Evolutionary conservation across 2,113 vertebrate species (phyloP).

Genomic region (Xerus inauris): DNA sequence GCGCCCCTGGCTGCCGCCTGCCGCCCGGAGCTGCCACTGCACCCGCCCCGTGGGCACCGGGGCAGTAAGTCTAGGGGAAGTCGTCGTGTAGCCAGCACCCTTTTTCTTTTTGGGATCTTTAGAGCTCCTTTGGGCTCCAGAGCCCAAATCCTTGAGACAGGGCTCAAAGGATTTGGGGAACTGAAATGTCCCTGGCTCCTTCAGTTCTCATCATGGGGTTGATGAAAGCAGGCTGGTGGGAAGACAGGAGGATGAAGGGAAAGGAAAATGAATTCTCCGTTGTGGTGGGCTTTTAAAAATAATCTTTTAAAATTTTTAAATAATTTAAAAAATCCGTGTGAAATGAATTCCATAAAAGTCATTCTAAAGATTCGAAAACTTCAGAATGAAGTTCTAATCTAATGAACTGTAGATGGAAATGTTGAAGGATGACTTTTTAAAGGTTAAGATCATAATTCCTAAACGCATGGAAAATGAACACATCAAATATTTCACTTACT

Average conservation of each 20-base stretch:
- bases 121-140: neutral
- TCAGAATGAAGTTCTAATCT: too few relatives aligned
- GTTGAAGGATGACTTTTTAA: neutral
- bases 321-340: neutral
- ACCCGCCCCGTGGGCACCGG: fast-evolving
- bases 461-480: neutral
- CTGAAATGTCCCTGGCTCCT: neutral
- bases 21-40: neutral
- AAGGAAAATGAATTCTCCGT: neutral
- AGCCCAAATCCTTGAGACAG: neutral
- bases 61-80: neutral
- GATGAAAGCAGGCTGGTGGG: neutral
- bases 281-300: neutral
- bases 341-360: neutral
- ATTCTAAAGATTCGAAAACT: neutral
- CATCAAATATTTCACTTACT: neutral
- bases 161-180: neutral
- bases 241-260: neutral
- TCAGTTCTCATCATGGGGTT: neutral
- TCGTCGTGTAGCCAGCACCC: neutral
- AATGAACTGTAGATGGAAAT: neutral
- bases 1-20: constrained; percentile 37
- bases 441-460: neutral
- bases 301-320: too few relatives aligned
- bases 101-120: neutral